These are phyloP conservation scores for Amyelois transitella DNA, from an alignment of 1,140 invertebrate species.

Conservation along the genomic window DNA sequence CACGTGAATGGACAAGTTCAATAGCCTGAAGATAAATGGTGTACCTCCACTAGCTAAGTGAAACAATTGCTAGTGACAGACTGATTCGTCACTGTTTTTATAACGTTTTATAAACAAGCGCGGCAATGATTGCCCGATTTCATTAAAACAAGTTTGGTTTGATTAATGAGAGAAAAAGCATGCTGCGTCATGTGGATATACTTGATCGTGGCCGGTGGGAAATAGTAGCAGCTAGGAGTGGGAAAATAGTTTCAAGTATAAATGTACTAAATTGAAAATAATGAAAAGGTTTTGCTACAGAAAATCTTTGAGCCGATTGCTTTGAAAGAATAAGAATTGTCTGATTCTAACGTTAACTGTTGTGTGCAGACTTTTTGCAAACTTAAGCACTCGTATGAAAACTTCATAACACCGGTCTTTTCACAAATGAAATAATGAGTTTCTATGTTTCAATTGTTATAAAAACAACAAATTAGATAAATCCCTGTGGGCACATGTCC, in stretches of 20 bases:
- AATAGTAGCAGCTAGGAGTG: background rate
- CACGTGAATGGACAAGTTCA: constrained; percentile 1
- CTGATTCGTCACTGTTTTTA: constrained; percentile 24
- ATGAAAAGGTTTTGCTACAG: no score
- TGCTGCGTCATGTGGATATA: background rate
- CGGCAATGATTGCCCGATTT: constrained; percentile 3
- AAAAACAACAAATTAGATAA: no score
- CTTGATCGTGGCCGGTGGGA: background rate
- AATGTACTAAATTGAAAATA: no score
- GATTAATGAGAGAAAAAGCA: constrained; percentile 12
- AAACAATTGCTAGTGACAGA: constrained; percentile 23
- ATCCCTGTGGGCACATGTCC: no score
- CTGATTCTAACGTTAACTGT: no score
- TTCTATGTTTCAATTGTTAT: no score
- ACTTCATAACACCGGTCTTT: no score
- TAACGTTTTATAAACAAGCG: constrained; percentile 2
- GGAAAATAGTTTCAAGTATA: background rate
- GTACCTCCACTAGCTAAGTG: constrained; percentile 3
- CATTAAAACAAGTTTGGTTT: constrained; percentile 12
- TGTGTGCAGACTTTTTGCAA: no score
- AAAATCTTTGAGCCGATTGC: no score
- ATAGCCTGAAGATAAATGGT: background rate
- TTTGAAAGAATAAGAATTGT: no score
- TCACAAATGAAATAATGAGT: no score
- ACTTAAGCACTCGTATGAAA: no score